Percentiles rank a stretch among this genome's conserved stretches.
Conservation (phyloP, 2,797 vertebrate species). For the Brachymystax lenok region DNA sequence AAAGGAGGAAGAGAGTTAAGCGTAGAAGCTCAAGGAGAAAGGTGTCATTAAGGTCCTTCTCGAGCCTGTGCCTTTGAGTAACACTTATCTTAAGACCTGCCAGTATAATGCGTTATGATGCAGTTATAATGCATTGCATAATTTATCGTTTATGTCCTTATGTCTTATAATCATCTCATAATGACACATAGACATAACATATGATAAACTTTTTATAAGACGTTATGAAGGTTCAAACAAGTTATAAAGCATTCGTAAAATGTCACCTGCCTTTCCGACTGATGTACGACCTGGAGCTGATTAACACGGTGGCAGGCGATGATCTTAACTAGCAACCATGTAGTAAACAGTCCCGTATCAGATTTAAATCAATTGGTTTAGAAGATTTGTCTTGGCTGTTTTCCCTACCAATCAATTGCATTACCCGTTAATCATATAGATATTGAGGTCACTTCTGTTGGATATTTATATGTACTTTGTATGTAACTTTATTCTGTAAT, state of each 20-base stretch:
- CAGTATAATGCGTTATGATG: neutral
- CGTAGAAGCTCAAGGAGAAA: slow-evolving; percentile 73
- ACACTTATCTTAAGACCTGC: neutral
- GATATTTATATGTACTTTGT: no score
- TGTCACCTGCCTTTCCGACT: neutral
- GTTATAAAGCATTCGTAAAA: neutral
- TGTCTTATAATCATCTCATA: no score
- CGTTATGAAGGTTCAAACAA: no score
- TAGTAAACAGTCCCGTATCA: slow-evolving; percentile 52
- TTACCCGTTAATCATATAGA: neutral
- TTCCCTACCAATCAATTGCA: neutral
- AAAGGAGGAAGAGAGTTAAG: slow-evolving; percentile 60
- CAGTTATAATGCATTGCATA: neutral
- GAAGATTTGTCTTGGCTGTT: slow-evolving; percentile 11
- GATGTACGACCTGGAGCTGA: slow-evolving; percentile 58
- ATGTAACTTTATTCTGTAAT: no score
- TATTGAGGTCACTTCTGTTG: neutral
- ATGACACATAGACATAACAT: no score
- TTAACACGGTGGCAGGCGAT: slow-evolving; percentile 3
- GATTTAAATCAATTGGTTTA: slow-evolving; percentile 43
- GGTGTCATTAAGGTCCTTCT: slow-evolving; percentile 49
- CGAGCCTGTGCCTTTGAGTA: neutral
- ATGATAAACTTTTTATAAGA: no score
- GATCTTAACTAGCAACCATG: slow-evolving; percentile 19
- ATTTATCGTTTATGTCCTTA: neutral